A percentile compares a stretch with the other conserved stretches of the same genome.
These are phyloP conservation scores for Zophobas morio DNA, from an alignment of 1,140 invertebrate genomes.

Conservation along the genomic window DNA sequence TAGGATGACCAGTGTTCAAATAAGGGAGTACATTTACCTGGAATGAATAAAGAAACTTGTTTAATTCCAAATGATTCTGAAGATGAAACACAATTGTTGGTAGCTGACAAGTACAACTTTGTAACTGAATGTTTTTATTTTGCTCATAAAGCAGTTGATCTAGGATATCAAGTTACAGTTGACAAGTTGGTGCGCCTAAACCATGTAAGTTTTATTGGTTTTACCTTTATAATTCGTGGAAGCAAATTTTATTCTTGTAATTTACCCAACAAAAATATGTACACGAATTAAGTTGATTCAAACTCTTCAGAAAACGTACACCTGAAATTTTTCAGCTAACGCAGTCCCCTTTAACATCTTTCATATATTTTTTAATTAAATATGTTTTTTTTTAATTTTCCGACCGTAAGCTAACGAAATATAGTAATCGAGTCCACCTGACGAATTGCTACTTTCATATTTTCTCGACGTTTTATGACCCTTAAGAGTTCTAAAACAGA, in stretches of 20 bases:
- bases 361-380: too few relatives aligned
- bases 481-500: too few relatives aligned
- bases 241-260: neutral
- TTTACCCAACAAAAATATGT: neutral
- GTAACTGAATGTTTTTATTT: conserved; percentile 93
- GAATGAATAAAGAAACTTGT: conserved; percentile 82
- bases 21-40: conserved; percentile 78
- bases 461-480: too few relatives aligned
- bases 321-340: too few relatives aligned
- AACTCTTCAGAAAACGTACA: too few relatives aligned
- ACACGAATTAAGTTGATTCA: neutral
- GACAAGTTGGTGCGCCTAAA: conserved; percentile 80
- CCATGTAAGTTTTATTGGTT: conserved; percentile 66
- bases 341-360: too few relatives aligned
- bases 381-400: too few relatives aligned
- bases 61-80: conserved; percentile 78
- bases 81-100: conserved; percentile 70
- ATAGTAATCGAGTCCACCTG: too few relatives aligned
- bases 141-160: conserved; percentile 87
- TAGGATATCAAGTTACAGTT: conserved; percentile 85
- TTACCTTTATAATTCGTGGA: neutral
- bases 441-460: too few relatives aligned
- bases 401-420: too few relatives aligned
- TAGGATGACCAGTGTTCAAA: conserved; percentile 68
- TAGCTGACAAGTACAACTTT: conserved; percentile 82